phyloP scores from a whole-genome alignment of 2,797 vertebrate genomes.

The Sebastes dallii region DNA sequence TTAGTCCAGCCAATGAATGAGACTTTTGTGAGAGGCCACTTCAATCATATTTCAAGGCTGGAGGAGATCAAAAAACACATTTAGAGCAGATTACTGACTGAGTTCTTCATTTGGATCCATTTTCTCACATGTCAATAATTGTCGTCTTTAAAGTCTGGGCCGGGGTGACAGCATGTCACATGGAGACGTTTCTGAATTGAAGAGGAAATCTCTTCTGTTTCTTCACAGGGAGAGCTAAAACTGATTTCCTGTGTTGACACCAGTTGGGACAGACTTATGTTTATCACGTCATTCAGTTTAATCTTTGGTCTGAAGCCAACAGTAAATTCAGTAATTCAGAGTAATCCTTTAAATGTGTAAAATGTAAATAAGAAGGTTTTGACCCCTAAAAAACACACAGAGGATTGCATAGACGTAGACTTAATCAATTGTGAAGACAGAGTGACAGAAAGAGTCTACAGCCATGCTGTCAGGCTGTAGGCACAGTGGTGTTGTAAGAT shows the following conservation, averaged over 20 bases:
- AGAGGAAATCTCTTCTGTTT: slow-evolving; percentile 6
- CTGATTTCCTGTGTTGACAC: slow-evolving; percentile 30
- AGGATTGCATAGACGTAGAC: background rate
- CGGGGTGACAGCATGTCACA: slow-evolving; percentile 8
- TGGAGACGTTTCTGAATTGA: slow-evolving; percentile 4
- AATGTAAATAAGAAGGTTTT: slow-evolving; percentile 12
- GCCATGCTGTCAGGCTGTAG: background rate
- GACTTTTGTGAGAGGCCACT: slow-evolving; percentile 7
- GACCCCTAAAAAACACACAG: background rate
- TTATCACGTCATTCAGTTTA: slow-evolving; percentile 16
- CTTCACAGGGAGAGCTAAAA: background rate
- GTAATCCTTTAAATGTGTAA: background rate
- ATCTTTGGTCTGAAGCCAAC: slow-evolving; percentile 3
- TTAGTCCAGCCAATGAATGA: background rate
- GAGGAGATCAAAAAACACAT: slow-evolving; percentile 46
- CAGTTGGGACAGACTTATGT: background rate
- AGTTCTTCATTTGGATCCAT: slow-evolving; percentile 43
- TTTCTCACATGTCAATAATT: slow-evolving; percentile 48
- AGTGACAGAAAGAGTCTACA: background rate
- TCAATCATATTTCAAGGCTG: slow-evolving; percentile 24
- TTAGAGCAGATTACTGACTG: slow-evolving; percentile 51
- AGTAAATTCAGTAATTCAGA: background rate
- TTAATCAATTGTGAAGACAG: background rate
- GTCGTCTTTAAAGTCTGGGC: slow-evolving; percentile 14
- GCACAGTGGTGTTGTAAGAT: background rate